phyloP scores from a whole-genome alignment of 1,140 invertebrate genomes.

The Dendrolimus punctatus region DNA sequence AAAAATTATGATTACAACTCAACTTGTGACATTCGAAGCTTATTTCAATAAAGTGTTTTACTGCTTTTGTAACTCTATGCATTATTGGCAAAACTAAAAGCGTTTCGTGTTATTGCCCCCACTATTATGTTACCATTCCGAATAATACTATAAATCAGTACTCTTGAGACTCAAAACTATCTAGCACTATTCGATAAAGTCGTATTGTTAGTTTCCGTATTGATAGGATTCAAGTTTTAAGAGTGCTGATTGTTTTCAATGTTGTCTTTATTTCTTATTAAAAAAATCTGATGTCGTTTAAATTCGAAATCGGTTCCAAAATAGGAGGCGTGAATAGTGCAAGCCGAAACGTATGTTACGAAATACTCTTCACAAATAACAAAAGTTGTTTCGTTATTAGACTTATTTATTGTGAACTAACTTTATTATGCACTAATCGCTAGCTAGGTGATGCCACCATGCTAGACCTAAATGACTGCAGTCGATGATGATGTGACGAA shows the following conservation, averaged over 20 bases:
- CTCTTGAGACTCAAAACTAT: no score
- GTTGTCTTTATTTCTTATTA: neutral
- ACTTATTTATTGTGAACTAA: conserved; percentile 20
- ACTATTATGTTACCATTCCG: conserved; percentile 53
- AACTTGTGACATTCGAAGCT: conserved; percentile 48
- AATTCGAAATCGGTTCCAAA: conserved; percentile 36
- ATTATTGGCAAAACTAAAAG: conserved; percentile 56
- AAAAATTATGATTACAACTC: conserved; percentile 33
- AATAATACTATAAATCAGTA: conserved; percentile 12
- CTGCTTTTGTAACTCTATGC: conserved; percentile 51
- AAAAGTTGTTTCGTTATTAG: no score
- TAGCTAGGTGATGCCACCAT: conserved; percentile 61
- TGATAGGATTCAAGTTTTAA: neutral
- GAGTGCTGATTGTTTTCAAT: neutral
- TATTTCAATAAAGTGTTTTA: conserved; percentile 39
- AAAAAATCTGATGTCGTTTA: neutral
- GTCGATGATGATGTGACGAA: conserved; percentile 50
- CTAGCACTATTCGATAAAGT: no score
- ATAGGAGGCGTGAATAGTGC: conserved; percentile 33
- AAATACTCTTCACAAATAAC: no score
- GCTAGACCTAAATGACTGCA: conserved; percentile 60
- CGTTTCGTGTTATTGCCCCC: conserved; percentile 36
- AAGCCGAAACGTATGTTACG: conserved; percentile 19
- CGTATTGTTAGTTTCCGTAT: no score
- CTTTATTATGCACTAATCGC: conserved; percentile 46